Percentiles rank a stretch among this genome's conserved stretches.
phyloP scores from a whole-genome alignment of 2,113 vertebrate genomes.

The Tyto alba region DNA sequence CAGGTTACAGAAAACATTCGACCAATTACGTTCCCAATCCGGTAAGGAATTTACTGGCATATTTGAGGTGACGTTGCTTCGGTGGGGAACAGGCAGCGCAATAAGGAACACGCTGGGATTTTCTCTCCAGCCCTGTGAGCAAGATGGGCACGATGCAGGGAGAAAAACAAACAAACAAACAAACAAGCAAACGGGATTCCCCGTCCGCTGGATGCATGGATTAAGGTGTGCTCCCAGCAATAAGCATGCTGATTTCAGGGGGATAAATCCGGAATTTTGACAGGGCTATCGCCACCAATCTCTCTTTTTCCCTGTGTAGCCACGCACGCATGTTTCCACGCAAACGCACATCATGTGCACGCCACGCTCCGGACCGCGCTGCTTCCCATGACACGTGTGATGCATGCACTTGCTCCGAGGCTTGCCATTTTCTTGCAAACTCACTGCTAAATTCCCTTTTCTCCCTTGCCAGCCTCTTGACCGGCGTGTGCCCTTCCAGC shows the following conservation, averaged over 20 bases:
- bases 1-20: conserved; percentile 38
- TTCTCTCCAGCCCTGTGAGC: background rate
- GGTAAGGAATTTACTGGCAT: conserved; percentile 61
- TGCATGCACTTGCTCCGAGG: background rate
- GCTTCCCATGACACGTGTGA: background rate
- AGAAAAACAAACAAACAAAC: background rate
- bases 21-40: conserved; percentile 40
- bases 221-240: background rate
- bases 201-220: background rate
- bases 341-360: background rate
- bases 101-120: conserved; percentile 1
- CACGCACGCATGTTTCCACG: background rate
- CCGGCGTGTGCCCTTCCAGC: background rate
- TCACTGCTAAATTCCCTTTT: background rate
- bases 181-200: background rate
- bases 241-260: background rate
- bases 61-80: conserved; percentile 53
- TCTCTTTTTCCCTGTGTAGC: background rate
- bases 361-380: background rate
- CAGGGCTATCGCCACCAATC: background rate
- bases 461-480: background rate
- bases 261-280: background rate
- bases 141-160: background rate
- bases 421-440: background rate
- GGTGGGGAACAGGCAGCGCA: background rate